Base-by-base conservation (phyloP, 2,797 vertebrate species). In the Protosalanx chinensis region DNA sequence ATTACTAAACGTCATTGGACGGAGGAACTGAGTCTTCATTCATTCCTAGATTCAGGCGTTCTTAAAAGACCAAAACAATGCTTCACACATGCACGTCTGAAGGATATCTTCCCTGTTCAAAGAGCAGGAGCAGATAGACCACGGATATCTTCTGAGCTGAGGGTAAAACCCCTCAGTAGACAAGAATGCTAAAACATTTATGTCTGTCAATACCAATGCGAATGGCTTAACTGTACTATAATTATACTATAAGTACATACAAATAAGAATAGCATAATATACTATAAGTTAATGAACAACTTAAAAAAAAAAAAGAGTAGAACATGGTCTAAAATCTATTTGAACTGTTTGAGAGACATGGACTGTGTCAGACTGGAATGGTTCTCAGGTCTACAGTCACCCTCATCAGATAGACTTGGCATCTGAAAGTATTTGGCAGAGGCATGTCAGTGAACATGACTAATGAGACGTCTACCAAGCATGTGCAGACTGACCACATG, bases 41-140 rank as follows among this genome's bases (percentile, higher is more conserved):
- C 33, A 3, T 46, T 3, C 41, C 3, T 46, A 46, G 41, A 13
- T 46, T 13, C 41, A 46, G 13, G 41, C 41, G 13, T 46, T 46
- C 41, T 13, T 13, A 46, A 46, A 46, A 37, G 35, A 46, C 10
- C 8, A 46, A 2, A 12, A 46, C 23, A 46, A 12, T 12, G 41
- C 41, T 46, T 46, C 61, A 72, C 64, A 33, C 64, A 60, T 64
- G 68, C 62, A 70, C 60, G 77, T 62, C 79, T 76, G 76, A 73
- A 70, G 79, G 27, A 84, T 86, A 88, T 84, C 78, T 73, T 84
- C 82, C 86, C 77, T 72, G 65, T 41, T 80, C 62, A 73, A 81
- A 78, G 75, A 78, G 68, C 64, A 70, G 1, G 6, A 66, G 74
- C 49, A 67, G 57, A 62, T 67, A 69, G 49, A 62, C 67, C 66